These are phyloP conservation scores for Hydropsyche betteni DNA, from an alignment of 2,888 invertebrate species.

Conservation along the genomic window DNA sequence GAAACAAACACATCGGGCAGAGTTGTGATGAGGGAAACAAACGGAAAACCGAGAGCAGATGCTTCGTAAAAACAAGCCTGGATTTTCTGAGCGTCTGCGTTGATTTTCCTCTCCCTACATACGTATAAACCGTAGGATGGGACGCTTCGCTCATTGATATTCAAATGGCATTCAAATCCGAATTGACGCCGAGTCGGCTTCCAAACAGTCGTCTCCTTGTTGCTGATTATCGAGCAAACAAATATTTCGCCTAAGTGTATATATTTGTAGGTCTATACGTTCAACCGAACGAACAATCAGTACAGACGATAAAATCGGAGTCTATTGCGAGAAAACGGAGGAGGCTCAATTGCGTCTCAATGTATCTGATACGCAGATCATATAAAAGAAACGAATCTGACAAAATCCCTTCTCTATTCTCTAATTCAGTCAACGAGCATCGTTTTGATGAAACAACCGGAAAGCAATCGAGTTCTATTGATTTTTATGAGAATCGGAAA, in stretches of 20 bases:
- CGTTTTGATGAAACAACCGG: no score
- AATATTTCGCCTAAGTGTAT: slow-evolving; percentile 35
- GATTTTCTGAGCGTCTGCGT: slow-evolving; percentile 1
- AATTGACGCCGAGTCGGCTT: slow-evolving; percentile 42
- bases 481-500: no score
- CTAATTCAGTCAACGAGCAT: no score
- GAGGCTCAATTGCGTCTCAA: slow-evolving; percentile 2
- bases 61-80: slow-evolving; percentile 31
- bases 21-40: slow-evolving; percentile 14
- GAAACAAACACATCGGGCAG: no score
- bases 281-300: slow-evolving; percentile 41
- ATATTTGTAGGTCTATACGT: not conserved
- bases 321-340: slow-evolving; percentile 11
- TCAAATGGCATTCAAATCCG: slow-evolving; percentile 49
- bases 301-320: slow-evolving; percentile 31
- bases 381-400: no score
- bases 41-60: not conserved
- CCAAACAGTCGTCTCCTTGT: slow-evolving; percentile 37
- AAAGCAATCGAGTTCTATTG: no score
- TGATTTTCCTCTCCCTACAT: slow-evolving; percentile 24
- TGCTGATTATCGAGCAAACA: slow-evolving; percentile 44
- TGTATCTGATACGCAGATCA: slow-evolving; percentile 8
- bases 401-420: no score
- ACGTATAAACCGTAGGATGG: not conserved
- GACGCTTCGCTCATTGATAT: slow-evolving; percentile 43